Evolutionary conservation across 2,797 vertebrate species (phyloP), one percentile per base, ranked within the genome.

Genomic region (Aplochiton taeniatus): DNA sequence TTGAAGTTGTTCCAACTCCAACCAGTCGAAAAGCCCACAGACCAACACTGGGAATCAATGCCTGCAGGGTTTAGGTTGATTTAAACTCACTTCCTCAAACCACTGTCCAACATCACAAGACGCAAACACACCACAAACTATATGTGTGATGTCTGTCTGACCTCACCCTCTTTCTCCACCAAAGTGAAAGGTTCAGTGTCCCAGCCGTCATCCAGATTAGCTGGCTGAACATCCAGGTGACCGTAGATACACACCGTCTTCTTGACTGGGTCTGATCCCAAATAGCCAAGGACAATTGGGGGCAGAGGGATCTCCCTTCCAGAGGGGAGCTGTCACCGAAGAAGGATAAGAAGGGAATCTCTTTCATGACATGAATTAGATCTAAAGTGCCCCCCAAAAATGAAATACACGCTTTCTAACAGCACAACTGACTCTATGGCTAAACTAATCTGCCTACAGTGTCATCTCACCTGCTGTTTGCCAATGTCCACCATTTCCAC

Each of bases 161-260:
- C 57, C 90, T 90, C 82, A 98, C 97, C 98, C 0, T 99, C 94
- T 80, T 89, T 95, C 82, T 99, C 96, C 61, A 92, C 93, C 89
- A 99, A 68, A 0, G 92, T 95, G 86, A 99, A 99, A 48, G 98
- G 98, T 54, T 98, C 95, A 0, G 96, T 96, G 57, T 98, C 96
- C 97, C 98, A 99, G 66, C 98, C 97, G 0, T 99, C 97, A 0
- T 95, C 92, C 0, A 95, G 66, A 5, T 69, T 82, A 0, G 97
- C 98, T 1, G 98, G 98, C 75, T 99, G 98, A 53, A 99, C 98
- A 6, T 99, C 98, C 55, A 99, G 87, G 69, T 99, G 98, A 8
- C 98, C 97, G 0, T 99, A 99, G 0, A 99, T 89, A 56, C 97
- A 99, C 51, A 99, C 94, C 0, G 95, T 99, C 82, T 97, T 99